These are phyloP conservation scores for Medauroidea extradentata DNA, from an alignment of 1,140 invertebrate genomes.

Conservation along the genomic window DNA sequence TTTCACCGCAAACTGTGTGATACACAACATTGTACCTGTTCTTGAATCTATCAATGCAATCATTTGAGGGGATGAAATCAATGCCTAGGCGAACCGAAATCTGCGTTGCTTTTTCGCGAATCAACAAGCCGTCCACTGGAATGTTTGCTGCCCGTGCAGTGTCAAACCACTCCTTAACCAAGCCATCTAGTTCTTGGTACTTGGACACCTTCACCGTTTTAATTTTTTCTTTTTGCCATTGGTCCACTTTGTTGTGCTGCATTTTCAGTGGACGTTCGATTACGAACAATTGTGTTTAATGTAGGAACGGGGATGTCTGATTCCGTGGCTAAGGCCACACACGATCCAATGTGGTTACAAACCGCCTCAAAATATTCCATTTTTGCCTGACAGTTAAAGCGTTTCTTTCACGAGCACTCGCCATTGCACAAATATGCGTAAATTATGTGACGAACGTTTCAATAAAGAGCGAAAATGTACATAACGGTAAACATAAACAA, in stretches of 20 bases:
- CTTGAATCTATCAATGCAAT: slow-evolving; percentile 21
- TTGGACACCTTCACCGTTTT: not conserved
- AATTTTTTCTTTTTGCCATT: not conserved
- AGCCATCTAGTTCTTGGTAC: slow-evolving; percentile 24
- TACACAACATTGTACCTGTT: slow-evolving; percentile 5
- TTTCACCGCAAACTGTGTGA: slow-evolving; percentile 9
- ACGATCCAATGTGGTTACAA: too few relatives aligned
- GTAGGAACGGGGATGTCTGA: not conserved
- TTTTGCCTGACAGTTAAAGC: too few relatives aligned
- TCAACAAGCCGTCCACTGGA: slow-evolving; percentile 31
- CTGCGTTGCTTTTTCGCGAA: slow-evolving; percentile 34
- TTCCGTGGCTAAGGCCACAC: not conserved
- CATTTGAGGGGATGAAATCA: slow-evolving; percentile 25
- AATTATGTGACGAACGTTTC: too few relatives aligned
- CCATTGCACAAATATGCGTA: too few relatives aligned
- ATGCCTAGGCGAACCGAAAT: slow-evolving; percentile 28
- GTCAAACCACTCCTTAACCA: slow-evolving; percentile 34
- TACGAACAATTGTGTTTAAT: not conserved
- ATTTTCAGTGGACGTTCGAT: not conserved
- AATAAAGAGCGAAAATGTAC: too few relatives aligned
- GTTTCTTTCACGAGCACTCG: too few relatives aligned
- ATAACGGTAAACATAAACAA: too few relatives aligned
- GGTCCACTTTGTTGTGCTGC: not conserved
- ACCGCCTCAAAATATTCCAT: too few relatives aligned
- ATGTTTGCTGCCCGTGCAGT: slow-evolving; percentile 30